A percentile compares a stretch with the other conserved stretches of the same genome.
Conservation (phyloP, 2,888 invertebrate genomes). For the Zygogramma bicolorata region DNA sequence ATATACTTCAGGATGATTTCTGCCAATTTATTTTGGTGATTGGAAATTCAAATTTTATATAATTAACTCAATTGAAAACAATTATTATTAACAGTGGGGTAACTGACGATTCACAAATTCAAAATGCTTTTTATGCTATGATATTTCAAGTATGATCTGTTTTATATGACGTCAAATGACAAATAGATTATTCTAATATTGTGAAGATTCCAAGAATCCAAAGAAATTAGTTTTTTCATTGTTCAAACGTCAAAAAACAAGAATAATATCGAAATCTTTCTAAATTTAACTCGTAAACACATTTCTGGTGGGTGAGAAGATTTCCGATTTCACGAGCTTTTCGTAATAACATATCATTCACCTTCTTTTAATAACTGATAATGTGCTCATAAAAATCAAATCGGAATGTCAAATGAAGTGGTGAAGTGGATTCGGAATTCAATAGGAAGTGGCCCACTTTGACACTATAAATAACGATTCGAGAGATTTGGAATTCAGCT, state of each 20-base stretch:
- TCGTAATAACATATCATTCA: neutral
- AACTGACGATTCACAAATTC: no score
- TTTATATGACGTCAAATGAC: neutral
- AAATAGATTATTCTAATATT: neutral
- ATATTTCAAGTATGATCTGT: neutral
- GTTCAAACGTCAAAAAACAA: neutral
- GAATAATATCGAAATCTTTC: slow-evolving; percentile 2
- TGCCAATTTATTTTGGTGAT: no score
- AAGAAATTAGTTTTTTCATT: neutral
- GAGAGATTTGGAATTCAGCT: neutral
- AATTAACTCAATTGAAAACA: no score
- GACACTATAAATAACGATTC: neutral
- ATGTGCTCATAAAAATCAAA: neutral
- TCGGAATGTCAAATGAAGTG: neutral
- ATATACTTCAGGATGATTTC: no score
- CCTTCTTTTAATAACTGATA: neutral
- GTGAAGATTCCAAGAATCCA: neutral
- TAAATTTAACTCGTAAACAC: slow-evolving; percentile 18
- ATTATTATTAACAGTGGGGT: no score
- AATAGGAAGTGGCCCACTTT: neutral
- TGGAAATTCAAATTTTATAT: no score
- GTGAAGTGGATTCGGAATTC: neutral
- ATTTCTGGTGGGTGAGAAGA: slow-evolving; percentile 13
- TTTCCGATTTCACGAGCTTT: slow-evolving; percentile 3
- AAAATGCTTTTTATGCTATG: no score